Evolutionary conservation across 2,113 vertebrate genomes (phyloP), one percentile per base, ranked within the genome.

Genomic region (Colaptes auratus): DNA sequence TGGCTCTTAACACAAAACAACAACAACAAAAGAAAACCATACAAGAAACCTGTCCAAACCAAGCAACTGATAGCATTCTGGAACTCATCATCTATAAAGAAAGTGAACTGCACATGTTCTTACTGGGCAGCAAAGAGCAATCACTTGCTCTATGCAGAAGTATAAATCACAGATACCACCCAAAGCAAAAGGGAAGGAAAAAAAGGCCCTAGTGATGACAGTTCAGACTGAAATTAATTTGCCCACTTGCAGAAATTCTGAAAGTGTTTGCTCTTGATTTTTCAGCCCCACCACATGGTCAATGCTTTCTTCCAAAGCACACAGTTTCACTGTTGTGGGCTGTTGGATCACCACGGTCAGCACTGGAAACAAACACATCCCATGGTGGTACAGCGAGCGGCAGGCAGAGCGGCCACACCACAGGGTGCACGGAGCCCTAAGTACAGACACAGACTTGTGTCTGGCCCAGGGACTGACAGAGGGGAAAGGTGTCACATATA

Each of bases 221-320:
- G 90, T 86, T 95, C 58, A 78, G 92, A 95, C 6, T 84, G 82
- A 95, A 95, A 97, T 95, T 97, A 93, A 96, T 96, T 84, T 92
- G 73, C 76, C 90, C 92, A 93, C 93, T 97, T 96, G 94, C 76
- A 86, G 90, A 96, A 96, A 95, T 89, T 92, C 93, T 88, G 55
- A 67, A 86, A 93, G 88, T 93, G 83, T 96, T 96, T 95, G 90
- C 90, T 93, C 63, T 84, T 88, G 92, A 82, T 79, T 88, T 92
- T 95, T 93, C 86, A 92, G 78, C 59, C 55, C 86, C n/a, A 78
- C 80, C 88, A 92, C 86, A 93, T 3, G 50, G 90, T 88, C 95
- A 86, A 88, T 88, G 93, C 59, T 89, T 81, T 95, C 74, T 94
- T 87, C 91, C 93, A 86, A 73, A 93, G 73, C 92, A 95, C 76